Percentiles rank a stretch among this genome's conserved stretches.
Evolutionary conservation across 92 coral and sea anemone genomes (phyloP).

Genomic region (Montipora capitata): DNA sequence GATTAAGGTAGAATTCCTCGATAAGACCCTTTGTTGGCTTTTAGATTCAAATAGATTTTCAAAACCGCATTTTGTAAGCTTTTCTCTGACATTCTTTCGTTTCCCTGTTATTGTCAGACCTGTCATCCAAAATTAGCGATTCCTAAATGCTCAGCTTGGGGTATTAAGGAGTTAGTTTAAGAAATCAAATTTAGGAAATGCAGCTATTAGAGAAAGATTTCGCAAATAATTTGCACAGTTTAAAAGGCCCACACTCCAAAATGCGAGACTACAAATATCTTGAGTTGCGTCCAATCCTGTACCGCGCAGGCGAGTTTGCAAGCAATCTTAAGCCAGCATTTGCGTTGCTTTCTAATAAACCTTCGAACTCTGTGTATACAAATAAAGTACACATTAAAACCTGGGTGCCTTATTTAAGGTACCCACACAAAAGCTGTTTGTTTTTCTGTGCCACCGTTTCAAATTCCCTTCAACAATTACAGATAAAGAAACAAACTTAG

Average conservation of each 20-base stretch:
- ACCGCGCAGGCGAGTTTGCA: constrained; percentile 47
- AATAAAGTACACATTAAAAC: constrained; percentile 77
- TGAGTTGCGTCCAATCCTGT: constrained; percentile 43
- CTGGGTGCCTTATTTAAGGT: constrained; percentile 45
- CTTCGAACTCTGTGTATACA: constrained; percentile 69
- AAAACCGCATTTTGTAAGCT: constrained; percentile 11
- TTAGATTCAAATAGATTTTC: constrained; percentile 16
- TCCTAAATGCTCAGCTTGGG: constrained; percentile 35
- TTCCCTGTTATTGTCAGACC: constrained; percentile 52
- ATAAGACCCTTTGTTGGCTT: constrained; percentile 36
- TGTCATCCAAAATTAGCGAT: constrained; percentile 61
- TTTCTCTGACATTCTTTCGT: constrained; percentile 1
- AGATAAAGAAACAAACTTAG: constrained; percentile 22
- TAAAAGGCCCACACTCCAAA: not conserved
- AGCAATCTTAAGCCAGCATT: constrained; percentile 53
- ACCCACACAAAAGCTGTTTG: constrained; percentile 73
- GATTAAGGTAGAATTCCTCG: constrained; percentile 36
- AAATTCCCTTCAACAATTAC: constrained; percentile 24
- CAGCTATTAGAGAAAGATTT: constrained; percentile 2
- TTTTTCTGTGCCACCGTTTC: constrained; percentile 48
- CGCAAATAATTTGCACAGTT: constrained; percentile 15
- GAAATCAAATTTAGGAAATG: constrained; percentile 34
- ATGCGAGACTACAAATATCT: constrained; percentile 8
- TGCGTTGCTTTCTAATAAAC: constrained; percentile 59
- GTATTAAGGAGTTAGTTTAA: constrained; percentile 58